A percentile compares a stretch with the other conserved stretches of the same genome.
Conservation (phyloP, 2,113 vertebrate species). For the Sardina pilchardus region DNA sequence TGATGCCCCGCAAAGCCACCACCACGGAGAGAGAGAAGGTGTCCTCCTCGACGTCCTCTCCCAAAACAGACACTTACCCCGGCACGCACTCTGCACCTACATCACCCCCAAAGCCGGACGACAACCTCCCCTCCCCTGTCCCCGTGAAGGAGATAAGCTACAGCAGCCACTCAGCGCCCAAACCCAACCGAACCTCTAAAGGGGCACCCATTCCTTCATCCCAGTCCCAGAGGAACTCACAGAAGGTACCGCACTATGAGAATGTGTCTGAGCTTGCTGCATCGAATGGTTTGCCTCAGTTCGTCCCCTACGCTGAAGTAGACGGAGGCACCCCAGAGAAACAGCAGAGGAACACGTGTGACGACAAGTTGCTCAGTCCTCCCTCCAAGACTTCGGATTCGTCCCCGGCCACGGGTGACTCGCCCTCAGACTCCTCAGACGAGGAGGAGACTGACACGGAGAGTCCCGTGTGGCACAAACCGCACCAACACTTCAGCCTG, state of each 20-base stretch:
- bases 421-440: neutral
- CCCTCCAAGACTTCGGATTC: conserved; percentile 36
- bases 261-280: conserved; percentile 22
- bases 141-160: conserved; percentile 20
- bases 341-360: conserved; percentile 4
- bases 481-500: conserved; percentile 35
- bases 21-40: conserved; percentile 67
- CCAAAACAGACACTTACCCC: conserved; percentile 70
- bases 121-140: neutral
- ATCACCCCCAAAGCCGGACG: conserved; percentile 3
- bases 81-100: conserved; percentile 72
- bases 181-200: conserved; percentile 30
- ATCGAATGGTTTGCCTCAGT: neutral
- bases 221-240: conserved; percentile 8
- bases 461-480: conserved; percentile 23
- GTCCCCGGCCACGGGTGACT: conserved; percentile 11
- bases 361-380: conserved; percentile 29
- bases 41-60: conserved; percentile 54
- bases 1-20: conserved; percentile 73
- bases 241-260: conserved; percentile 33
- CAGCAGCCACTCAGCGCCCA: conserved; percentile 40
- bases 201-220: conserved; percentile 3
- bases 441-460: conserved; percentile 7
- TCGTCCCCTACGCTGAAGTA: neutral
- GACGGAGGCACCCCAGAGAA: conserved; percentile 23